Percentiles rank a stretch among this genome's conserved stretches.
Evolutionary conservation across 2,797 vertebrate genomes (phyloP).

Genomic region (Lophius americanus): DNA sequence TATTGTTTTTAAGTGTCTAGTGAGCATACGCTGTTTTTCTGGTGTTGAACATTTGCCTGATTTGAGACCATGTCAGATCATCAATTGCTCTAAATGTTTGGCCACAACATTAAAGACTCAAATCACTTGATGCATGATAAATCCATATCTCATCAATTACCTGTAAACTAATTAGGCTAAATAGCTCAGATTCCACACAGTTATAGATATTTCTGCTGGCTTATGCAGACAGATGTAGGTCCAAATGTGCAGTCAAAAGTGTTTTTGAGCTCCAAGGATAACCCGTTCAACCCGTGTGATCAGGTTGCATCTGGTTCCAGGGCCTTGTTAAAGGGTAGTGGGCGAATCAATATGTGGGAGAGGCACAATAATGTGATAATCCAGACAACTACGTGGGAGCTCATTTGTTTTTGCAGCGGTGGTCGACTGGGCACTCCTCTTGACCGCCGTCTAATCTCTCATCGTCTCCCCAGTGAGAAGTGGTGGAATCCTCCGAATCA

Average conservation of each 20-base stretch:
- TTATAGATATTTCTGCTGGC: slow-evolving; percentile 1
- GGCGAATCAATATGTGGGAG: slow-evolving; percentile 76
- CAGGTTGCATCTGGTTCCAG: slow-evolving; percentile 44
- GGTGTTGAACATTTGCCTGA: slow-evolving; percentile 7
- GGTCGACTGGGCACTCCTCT: slow-evolving; percentile 69
- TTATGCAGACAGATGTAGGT: slow-evolving; percentile 43
- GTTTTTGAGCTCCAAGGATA: slow-evolving; percentile 60
- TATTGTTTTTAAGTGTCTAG: slow-evolving; percentile 20
- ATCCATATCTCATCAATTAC: slow-evolving; percentile 13
- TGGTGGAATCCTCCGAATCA: slow-evolving; percentile 74
- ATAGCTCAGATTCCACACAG: background rate
- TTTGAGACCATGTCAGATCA: slow-evolving; percentile 5
- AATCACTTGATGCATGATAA: slow-evolving; percentile 25
- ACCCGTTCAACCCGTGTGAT: slow-evolving; percentile 48
- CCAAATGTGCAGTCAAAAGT: slow-evolving; percentile 59
- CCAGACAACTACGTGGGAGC: slow-evolving; percentile 73
- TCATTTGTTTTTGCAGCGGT: slow-evolving; percentile 79
- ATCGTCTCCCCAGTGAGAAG: slow-evolving; percentile 72
- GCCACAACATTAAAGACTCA: slow-evolving; percentile 4
- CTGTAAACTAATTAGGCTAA: slow-evolving; percentile 9
- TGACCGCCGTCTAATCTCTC: slow-evolving; percentile 70
- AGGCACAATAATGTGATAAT: slow-evolving; percentile 80
- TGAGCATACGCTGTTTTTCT: background rate
- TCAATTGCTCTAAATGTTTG: background rate
- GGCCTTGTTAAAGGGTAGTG: slow-evolving; percentile 67